phyloP scores from a whole-genome alignment of 2,113 vertebrate species.

The Erpornis zantholeuca region DNA sequence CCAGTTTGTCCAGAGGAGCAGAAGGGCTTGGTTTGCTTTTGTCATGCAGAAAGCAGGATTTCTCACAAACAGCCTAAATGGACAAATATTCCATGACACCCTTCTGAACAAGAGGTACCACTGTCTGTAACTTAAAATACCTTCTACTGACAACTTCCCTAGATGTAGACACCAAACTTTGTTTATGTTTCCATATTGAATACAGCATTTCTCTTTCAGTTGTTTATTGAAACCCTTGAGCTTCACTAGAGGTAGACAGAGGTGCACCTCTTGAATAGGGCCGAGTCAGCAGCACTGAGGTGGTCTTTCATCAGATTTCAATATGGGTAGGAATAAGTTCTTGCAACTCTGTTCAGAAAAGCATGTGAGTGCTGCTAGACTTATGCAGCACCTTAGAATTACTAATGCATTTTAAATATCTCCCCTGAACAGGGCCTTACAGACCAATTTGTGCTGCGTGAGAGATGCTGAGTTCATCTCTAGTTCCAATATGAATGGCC shows the following conservation, averaged over 20 bases:
- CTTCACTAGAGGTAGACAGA: neutral
- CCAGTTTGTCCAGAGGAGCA: neutral
- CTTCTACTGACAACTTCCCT: neutral
- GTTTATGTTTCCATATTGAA: neutral
- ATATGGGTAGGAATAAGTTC: neutral
- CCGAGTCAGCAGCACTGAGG: neutral
- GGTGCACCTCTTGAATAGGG: neutral
- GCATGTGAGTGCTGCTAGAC: neutral
- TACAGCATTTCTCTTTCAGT: neutral
- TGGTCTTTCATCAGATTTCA: neutral
- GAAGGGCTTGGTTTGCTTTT: neutral
- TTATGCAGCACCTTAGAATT: neutral
- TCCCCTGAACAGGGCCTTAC: neutral
- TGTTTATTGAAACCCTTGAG: neutral
- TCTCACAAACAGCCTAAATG: neutral
- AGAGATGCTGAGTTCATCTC: constrained; percentile 16
- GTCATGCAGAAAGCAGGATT: neutral
- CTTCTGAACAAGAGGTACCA: neutral
- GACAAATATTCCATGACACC: neutral
- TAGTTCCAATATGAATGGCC: constrained; percentile 41
- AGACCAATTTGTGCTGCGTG: neutral
- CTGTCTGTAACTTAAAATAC: neutral
- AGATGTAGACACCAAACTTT: neutral
- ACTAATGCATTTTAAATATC: neutral
- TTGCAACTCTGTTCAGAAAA: neutral